Evolutionary conservation across 35 echinoderm and acorn worm genomes (phyloP).

Genomic region (Ophiothrix spiculata): DNA sequence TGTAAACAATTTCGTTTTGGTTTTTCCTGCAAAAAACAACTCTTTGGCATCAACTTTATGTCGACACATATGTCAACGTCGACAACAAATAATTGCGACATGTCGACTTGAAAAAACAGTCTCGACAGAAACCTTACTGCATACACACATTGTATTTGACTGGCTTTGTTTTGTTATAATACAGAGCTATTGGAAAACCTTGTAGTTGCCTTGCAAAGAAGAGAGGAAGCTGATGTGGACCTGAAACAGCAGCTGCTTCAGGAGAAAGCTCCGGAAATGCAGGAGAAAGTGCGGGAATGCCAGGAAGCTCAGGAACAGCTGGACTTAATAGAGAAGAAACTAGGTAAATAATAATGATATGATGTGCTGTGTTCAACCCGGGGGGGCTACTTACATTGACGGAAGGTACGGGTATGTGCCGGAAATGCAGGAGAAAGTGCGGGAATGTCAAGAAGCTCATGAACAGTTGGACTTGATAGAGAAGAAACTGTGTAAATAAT

Average conservation of each 20-base stretch:
- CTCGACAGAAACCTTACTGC: neutral
- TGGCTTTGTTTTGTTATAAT: neutral
- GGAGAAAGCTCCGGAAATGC: conserved; percentile 37
- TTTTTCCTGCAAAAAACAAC: too few species aligned
- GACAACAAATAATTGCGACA: too few species aligned
- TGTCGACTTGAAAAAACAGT: neutral
- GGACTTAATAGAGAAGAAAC: conserved; percentile 55
- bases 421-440: neutral
- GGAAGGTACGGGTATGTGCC: neutral
- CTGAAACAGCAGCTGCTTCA: conserved; percentile 26
- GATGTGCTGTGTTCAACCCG: neutral
- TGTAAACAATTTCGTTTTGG: neutral
- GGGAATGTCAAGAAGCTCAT: conserved; percentile 50
- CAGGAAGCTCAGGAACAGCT: conserved; percentile 70
- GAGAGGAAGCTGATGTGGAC: conserved; percentile 32
- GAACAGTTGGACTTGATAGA: conserved; percentile 60
- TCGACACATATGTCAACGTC: too few species aligned
- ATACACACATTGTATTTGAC: neutral
- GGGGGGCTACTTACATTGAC: neutral
- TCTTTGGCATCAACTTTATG: neutral
- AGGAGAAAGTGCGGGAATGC: conserved; percentile 47
- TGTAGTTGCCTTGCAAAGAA: conserved; percentile 11
- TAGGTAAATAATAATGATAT: conserved; percentile 36
- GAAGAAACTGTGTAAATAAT: conserved; percentile 65
- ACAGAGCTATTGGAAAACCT: conserved; percentile 45